Evolutionary conservation across 2,797 vertebrate genomes (phyloP).

Genomic region (Leptodactylus fallax): DNA sequence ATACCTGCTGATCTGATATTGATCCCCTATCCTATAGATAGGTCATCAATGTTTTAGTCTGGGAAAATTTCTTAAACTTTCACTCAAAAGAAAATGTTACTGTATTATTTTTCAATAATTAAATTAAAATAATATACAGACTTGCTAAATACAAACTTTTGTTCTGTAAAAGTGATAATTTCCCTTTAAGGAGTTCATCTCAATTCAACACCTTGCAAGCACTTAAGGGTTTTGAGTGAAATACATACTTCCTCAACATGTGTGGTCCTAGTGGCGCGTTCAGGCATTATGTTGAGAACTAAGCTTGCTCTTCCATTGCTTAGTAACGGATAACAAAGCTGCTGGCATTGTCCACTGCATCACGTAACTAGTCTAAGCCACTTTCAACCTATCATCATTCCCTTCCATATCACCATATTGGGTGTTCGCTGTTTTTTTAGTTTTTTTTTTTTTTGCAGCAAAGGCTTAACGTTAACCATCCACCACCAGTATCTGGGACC

Average conservation of each 20-base stretch:
- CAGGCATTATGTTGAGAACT: conserved; percentile 36
- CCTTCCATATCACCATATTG: not conserved
- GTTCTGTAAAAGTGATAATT: conserved; percentile 34
- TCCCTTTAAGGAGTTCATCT: conserved; percentile 34
- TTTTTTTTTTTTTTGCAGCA: not conserved
- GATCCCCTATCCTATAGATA: too few relatives aligned
- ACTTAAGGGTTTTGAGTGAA: conserved; percentile 42
- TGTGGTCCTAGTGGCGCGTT: conserved; percentile 35
- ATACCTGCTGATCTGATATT: too few relatives aligned
- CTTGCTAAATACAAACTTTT: not conserved
- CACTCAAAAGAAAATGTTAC: not conserved
- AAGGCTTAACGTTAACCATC: too few relatives aligned
- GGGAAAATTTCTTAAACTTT: not conserved
- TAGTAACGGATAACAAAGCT: conserved; percentile 53
- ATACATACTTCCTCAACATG: conserved; percentile 16
- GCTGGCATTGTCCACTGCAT: not conserved
- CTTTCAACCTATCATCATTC: not conserved
- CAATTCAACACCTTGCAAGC: conserved; percentile 29
- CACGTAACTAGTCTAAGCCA: conserved; percentile 15
- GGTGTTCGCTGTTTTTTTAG: not conserved
- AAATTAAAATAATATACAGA: not conserved
- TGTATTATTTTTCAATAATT: not conserved
- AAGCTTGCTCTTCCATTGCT: conserved; percentile 51
- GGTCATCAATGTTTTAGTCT: too few relatives aligned
- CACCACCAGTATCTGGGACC: too few relatives aligned